Evolutionary conservation across 2,888 invertebrate genomes (phyloP).

Genomic region (Melieria crassipennis): DNA sequence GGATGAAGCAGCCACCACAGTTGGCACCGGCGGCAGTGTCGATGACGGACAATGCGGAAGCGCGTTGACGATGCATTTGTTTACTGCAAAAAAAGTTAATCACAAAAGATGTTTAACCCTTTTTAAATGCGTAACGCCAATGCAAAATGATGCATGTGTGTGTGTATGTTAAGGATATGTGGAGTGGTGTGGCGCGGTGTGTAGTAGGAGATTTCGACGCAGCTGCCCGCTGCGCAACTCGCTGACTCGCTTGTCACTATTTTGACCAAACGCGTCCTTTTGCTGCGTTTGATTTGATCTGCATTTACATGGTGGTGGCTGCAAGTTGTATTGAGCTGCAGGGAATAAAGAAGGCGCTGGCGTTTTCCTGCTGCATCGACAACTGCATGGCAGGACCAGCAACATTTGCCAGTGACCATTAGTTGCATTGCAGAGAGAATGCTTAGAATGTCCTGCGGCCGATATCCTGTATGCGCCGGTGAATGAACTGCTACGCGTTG

Average conservation of each 20-base stretch:
- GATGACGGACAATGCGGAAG: constrained; percentile 22
- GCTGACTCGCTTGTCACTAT: constrained; percentile 1
- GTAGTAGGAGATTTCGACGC: constrained; percentile 10
- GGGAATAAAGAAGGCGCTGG: too few species aligned
- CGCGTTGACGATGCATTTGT: constrained; percentile 31
- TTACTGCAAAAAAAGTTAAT: constrained; percentile 17
- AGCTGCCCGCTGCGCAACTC: constrained; percentile 16
- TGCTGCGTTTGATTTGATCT: too few species aligned
- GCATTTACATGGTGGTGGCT: too few species aligned
- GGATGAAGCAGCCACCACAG: constrained; percentile 23
- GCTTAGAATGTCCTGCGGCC: constrained; percentile 17
- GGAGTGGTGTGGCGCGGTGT: not conserved
- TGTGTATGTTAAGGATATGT: not conserved
- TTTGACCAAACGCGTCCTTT: too few species aligned
- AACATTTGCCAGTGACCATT: constrained; percentile 12
- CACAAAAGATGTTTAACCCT: not conserved
- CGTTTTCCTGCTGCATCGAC: too few species aligned
- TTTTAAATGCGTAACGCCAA: constrained; percentile 29
- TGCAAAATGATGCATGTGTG: constrained; percentile 14
- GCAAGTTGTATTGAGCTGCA: too few species aligned
- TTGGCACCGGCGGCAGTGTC: constrained; percentile 6
- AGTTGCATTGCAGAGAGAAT: constrained; percentile 13
- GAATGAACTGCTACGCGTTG: constrained; percentile 39
- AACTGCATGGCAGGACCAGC: not conserved
- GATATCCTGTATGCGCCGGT: constrained; percentile 40